Evolutionary conservation across 2,113 vertebrate species (phyloP), one percentile per base, ranked within the genome.

Genomic region (Ochotona curzoniae): DNA sequence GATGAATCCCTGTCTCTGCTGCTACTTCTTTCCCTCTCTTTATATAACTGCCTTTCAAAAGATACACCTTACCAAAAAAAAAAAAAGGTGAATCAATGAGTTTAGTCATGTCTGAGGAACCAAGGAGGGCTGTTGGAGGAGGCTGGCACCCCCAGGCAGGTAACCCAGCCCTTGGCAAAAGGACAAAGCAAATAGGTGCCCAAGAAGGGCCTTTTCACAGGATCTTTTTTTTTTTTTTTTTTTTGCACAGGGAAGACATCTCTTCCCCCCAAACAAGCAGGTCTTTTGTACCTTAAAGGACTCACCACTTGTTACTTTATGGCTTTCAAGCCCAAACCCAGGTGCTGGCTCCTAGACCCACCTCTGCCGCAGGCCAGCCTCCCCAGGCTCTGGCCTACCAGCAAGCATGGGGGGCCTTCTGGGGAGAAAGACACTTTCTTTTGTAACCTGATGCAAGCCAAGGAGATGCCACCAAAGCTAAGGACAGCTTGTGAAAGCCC

Each of bases 151-250:
- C 89, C 91, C 92, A 84, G 94, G 95, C 85, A 95, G 94, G 96
- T 96, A 97, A 96, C 44, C 82, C 85, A 94, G 61, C 0, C 67
- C 67, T 85, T 94, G 85, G 96, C 96, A 94, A 84, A 17, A 67
- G 26, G 47, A 96, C 83, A 96, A 95, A 67, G 71, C 73, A 92
- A 96, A 97, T 94, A 96, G 96, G 97, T 98, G 95, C 92, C 96
- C 90, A 84, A 91, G 66, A 95, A 97, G 83, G 63, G 95, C 88
- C 75, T 93, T 83, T 87, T 75, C 60, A 87, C 96, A 87, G 79
- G 89, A 89, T 93, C 75, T 83, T 95, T 93, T 96, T 87, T 87
- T 69, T 63, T 75, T 83, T 95, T 93, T 96, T 87, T 87, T 69
- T 63, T 83, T 87, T 88, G 85, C 89, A 86, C 25, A 93, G 84